Evolutionary conservation across 2,113 vertebrate genomes (phyloP).

Genomic region (Ailurus styani): DNA sequence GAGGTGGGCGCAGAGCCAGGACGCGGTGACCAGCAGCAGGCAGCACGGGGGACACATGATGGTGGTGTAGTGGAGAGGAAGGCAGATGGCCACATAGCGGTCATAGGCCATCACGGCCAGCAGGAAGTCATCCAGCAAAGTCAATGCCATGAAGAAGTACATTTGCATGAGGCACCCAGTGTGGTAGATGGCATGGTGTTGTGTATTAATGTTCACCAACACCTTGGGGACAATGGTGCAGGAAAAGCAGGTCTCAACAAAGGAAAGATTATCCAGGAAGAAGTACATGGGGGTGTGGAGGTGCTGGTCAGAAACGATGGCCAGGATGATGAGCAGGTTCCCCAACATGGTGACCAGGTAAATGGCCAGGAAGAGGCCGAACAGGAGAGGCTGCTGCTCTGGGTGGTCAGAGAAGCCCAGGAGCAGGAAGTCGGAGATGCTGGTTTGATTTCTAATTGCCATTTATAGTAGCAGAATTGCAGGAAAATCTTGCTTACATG

Average conservation of each 20-base stretch:
- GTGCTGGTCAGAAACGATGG: neutral
- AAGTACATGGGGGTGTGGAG: constrained; percentile 22
- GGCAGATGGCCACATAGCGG: no score
- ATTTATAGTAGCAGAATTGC: neutral
- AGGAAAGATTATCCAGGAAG: constrained; percentile 22
- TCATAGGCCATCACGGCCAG: constrained; percentile 50
- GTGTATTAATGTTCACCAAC: neutral
- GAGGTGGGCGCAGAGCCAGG: no score
- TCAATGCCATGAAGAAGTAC: constrained; percentile 37
- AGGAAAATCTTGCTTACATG: neutral
- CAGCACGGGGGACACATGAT: no score
- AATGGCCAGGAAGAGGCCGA: constrained; percentile 43
- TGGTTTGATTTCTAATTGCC: neutral
- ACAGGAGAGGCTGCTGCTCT: constrained; percentile 26
- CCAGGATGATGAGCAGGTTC: constrained; percentile 60
- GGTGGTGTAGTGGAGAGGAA: no score
- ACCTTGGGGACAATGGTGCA: constrained; percentile 40
- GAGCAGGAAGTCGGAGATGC: constrained; percentile 32
- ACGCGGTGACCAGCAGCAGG: no score
- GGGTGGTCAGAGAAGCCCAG: constrained; percentile 32
- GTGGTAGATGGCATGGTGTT: neutral
- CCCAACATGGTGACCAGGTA: constrained; percentile 62
- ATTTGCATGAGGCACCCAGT: constrained; percentile 37
- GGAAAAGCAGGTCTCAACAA: constrained; percentile 39
- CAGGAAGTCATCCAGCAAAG: constrained; percentile 43